phyloP scores from a whole-genome alignment of 2,113 vertebrate genomes.

The Eubucco bourcierii region DNA sequence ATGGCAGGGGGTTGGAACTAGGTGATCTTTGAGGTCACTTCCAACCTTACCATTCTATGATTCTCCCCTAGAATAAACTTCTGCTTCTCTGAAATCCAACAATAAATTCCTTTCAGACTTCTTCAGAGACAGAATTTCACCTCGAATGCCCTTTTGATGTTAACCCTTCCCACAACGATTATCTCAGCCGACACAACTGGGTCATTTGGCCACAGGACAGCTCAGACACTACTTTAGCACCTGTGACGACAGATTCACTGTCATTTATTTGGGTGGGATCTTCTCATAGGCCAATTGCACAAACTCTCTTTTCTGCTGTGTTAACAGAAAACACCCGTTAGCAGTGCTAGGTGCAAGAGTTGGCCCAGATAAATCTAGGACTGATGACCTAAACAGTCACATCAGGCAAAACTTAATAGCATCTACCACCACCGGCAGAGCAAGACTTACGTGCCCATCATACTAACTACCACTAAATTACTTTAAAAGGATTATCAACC shows the following conservation, averaged over 20 bases:
- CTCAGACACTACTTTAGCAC: background rate
- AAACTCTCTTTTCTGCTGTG: background rate
- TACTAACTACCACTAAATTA: background rate
- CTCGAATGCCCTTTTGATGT: background rate
- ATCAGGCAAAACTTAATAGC: background rate
- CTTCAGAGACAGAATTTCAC: background rate
- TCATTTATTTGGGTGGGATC: slow-evolving; percentile 43
- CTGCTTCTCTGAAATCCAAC: background rate
- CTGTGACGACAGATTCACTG: background rate
- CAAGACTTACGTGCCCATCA: background rate
- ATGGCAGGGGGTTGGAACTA: too few species aligned
- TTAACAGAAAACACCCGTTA: background rate
- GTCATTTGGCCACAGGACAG: background rate
- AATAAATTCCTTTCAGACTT: background rate
- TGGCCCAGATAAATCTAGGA: background rate
- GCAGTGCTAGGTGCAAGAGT: background rate
- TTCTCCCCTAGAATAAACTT: background rate
- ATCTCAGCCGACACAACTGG: slow-evolving; percentile 1
- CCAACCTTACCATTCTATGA: too few species aligned
- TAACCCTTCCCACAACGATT: slow-evolving; percentile 14
- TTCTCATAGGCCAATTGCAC: slow-evolving; percentile 3
- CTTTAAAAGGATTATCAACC: background rate
- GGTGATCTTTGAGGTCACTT: too few species aligned
- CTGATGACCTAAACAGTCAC: background rate
- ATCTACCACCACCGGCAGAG: background rate